These are phyloP conservation scores for Triops cancriformis DNA, from an alignment of 1,140 invertebrate species.

Conservation along the genomic window DNA sequence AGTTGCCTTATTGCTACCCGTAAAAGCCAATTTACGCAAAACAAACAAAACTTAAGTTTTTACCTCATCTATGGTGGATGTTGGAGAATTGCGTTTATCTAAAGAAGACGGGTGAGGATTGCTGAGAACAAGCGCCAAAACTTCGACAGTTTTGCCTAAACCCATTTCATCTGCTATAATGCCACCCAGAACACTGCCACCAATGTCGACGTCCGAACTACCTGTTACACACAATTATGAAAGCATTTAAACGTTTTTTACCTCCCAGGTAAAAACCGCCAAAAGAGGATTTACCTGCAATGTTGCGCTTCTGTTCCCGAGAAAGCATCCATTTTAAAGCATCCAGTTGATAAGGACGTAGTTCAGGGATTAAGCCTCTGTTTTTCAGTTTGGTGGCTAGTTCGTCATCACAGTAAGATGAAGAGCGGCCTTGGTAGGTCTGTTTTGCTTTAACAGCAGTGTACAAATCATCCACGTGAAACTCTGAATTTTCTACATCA, in stretches of 20 bases:
- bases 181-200: constrained; percentile 49
- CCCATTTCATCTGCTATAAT: constrained; percentile 81
- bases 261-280: constrained; percentile 36
- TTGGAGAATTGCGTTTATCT: neutral
- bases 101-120: constrained; percentile 40
- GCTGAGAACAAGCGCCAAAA: constrained; percentile 56
- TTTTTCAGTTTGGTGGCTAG: constrained; percentile 41
- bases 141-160: constrained; percentile 71
- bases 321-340: constrained; percentile 62
- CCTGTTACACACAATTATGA: constrained; percentile 34
- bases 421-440: neutral
- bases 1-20: no score
- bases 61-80: neutral
- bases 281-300: constrained; percentile 48
- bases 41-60: neutral
- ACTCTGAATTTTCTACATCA: neutral
- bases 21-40: neutral
- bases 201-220: neutral
- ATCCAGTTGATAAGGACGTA: constrained; percentile 56
- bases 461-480: neutral
- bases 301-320: constrained; percentile 45
- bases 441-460: neutral
- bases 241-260: no score
- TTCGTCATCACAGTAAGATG: neutral
- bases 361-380: constrained; percentile 41